A percentile compares a stretch with the other conserved stretches of the same genome.
phyloP scores from a whole-genome alignment of 2,113 vertebrate species.

The Taurulus bubalis region DNA sequence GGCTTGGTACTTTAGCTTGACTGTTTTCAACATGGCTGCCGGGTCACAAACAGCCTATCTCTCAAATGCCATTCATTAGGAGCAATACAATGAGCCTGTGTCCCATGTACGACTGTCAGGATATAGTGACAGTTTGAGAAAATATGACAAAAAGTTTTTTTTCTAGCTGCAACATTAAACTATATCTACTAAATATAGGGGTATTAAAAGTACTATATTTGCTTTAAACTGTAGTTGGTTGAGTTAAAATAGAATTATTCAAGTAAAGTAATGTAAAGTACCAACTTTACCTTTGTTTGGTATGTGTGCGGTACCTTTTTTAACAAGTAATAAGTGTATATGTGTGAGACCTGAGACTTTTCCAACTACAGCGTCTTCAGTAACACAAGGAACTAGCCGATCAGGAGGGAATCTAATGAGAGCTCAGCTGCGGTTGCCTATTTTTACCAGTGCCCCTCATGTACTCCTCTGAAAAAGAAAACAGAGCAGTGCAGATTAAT shows the following conservation, averaged over 20 bases:
- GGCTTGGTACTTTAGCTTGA: not conserved
- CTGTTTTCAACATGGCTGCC: not conserved
- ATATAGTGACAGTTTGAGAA: not conserved
- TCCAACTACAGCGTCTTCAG: slow-evolving; percentile 8
- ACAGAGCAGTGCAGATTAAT: slow-evolving; percentile 40
- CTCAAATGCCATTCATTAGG: too few relatives aligned
- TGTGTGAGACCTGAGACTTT: not conserved
- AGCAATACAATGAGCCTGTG: not conserved
- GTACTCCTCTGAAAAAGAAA: slow-evolving; percentile 27
- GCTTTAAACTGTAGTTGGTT: not conserved
- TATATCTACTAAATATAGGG: not conserved
- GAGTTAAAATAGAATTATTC: not conserved
- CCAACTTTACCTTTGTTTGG: not conserved
- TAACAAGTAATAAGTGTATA: not conserved
- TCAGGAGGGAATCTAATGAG: slow-evolving; percentile 27
- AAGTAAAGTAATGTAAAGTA: not conserved
- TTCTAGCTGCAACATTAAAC: not conserved
- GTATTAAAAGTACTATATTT: not conserved
- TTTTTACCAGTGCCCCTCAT: slow-evolving; percentile 48
- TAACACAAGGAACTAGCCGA: slow-evolving; percentile 22
- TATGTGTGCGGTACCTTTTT: too few relatives aligned
- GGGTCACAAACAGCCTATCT: not conserved
- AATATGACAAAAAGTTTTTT: not conserved
- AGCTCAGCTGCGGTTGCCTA: slow-evolving; percentile 42
- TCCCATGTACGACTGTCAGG: not conserved